Percentiles rank a stretch among this genome's conserved stretches.
Evolutionary conservation across 2,797 vertebrate genomes (phyloP).

Genomic region (Ibycter americanus): DNA sequence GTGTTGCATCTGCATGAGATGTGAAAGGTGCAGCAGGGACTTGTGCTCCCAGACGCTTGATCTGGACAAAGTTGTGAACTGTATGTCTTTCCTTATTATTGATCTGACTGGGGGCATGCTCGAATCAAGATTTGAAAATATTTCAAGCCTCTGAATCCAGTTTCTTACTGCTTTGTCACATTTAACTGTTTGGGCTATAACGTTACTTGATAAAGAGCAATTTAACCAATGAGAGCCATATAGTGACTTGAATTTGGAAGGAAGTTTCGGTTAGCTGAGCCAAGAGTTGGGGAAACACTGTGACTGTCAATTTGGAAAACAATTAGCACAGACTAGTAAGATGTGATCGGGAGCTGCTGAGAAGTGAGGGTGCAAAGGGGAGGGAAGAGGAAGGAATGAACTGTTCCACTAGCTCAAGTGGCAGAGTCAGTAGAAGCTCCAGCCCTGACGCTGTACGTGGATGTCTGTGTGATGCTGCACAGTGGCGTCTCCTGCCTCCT

Average conservation of each 20-base stretch:
- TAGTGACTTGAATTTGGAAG: neutral
- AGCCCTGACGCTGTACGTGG: neutral
- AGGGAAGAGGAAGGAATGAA: neutral
- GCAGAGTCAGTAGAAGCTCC: neutral
- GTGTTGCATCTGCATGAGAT: neutral
- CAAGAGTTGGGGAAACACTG: neutral
- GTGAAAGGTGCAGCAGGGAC: neutral
- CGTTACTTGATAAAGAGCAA: neutral
- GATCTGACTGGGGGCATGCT: neutral
- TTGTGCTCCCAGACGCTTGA: neutral
- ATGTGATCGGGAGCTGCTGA: neutral
- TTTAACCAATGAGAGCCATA: neutral
- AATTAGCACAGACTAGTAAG: neutral
- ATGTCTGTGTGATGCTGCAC: neutral
- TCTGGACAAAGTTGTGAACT: neutral
- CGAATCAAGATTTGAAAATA: neutral
- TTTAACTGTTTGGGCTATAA: neutral
- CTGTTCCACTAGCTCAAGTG: neutral
- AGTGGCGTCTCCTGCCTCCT: neutral
- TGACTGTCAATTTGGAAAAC: neutral
- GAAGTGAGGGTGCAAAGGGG: neutral
- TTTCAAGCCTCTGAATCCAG: neutral
- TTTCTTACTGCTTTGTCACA: neutral
- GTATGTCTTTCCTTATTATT: neutral
- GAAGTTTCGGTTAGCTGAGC: neutral